Evolutionary conservation across 2,113 vertebrate genomes (phyloP).

Genomic region (Paralichthys olivaceus): DNA sequence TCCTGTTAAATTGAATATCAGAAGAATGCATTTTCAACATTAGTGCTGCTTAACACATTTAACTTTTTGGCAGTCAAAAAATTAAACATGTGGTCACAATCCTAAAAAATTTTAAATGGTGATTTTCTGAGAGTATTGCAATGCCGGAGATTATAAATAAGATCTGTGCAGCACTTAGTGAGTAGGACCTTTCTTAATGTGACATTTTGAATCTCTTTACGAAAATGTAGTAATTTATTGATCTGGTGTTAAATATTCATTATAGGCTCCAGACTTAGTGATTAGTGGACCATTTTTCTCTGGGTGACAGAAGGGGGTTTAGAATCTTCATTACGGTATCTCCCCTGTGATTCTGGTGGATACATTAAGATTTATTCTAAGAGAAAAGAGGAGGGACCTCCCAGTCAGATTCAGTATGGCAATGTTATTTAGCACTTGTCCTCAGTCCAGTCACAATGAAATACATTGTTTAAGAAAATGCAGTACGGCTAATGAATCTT

Average conservation of each 20-base stretch:
- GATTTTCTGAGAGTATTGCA: not conserved
- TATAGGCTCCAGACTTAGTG: slow-evolving; percentile 65
- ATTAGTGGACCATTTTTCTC: slow-evolving; percentile 68
- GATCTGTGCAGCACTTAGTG: slow-evolving; percentile 13
- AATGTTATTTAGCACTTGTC: slow-evolving; percentile 16
- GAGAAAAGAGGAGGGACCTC: slow-evolving; percentile 1
- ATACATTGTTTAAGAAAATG: slow-evolving; percentile 21
- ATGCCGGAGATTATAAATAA: not conserved
- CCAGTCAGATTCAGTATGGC: not conserved
- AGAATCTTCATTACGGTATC: slow-evolving; percentile 15
- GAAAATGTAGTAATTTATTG: slow-evolving; percentile 69
- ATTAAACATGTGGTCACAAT: no score
- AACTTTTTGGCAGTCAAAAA: no score
- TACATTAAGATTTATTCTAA: slow-evolving; percentile 14
- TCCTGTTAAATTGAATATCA: no score
- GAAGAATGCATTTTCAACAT: no score
- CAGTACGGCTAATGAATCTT: slow-evolving; percentile 15
- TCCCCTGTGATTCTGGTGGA: not conserved
- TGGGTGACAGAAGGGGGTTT: slow-evolving; percentile 63
- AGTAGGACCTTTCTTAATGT: not conserved
- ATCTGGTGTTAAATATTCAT: slow-evolving; percentile 76
- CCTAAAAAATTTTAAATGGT: not conserved
- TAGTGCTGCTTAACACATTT: no score
- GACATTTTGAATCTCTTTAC: slow-evolving; percentile 64
- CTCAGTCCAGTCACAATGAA: slow-evolving; percentile 1